Percentiles rank a stretch among this genome's conserved stretches.
Evolutionary conservation across 1,140 invertebrate species (phyloP).

Genomic region (Drosophila elegans): DNA sequence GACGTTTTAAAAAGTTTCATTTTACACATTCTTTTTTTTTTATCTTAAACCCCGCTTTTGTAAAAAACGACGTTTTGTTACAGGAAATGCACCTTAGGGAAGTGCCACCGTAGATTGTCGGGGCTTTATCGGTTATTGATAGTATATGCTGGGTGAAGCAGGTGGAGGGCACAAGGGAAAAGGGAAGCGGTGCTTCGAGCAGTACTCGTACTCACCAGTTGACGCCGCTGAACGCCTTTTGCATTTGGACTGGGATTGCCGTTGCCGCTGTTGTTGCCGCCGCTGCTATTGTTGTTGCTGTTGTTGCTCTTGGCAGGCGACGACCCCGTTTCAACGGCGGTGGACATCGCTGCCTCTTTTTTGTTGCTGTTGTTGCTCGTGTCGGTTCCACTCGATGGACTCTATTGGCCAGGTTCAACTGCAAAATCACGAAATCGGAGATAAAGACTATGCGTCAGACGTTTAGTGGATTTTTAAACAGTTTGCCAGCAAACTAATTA

Average conservation of each 20-base stretch:
- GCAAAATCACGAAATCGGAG: conserved; percentile 33
- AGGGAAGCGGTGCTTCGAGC: conserved; percentile 1
- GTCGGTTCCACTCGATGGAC: conserved; percentile 34
- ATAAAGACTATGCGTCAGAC: conserved; percentile 21
- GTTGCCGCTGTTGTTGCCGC: conserved; percentile 42
- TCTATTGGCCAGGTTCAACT: conserved; percentile 34
- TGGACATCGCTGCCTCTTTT: conserved; percentile 71
- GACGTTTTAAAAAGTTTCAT: no score
- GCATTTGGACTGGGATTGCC: conserved; percentile 73
- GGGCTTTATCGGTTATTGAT: conserved; percentile 46
- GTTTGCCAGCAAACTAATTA: conserved; percentile 68
- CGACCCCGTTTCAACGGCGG: conserved; percentile 84
- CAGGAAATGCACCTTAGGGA: background rate
- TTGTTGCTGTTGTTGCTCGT: background rate
- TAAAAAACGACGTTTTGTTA: background rate
- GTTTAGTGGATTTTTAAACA: conserved; percentile 55
- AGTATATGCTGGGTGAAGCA: conserved; percentile 8
- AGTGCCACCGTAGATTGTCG: conserved; percentile 13
- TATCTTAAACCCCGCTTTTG: no score
- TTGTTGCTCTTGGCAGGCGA: conserved; percentile 82
- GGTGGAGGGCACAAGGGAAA: background rate
- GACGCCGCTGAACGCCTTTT: conserved; percentile 82
- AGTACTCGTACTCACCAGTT: conserved; percentile 72
- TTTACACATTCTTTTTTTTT: no score
- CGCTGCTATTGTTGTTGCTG: conserved; percentile 48